phyloP scores from a whole-genome alignment of 2,113 vertebrate genomes.

The Larimichthys crocea region DNA sequence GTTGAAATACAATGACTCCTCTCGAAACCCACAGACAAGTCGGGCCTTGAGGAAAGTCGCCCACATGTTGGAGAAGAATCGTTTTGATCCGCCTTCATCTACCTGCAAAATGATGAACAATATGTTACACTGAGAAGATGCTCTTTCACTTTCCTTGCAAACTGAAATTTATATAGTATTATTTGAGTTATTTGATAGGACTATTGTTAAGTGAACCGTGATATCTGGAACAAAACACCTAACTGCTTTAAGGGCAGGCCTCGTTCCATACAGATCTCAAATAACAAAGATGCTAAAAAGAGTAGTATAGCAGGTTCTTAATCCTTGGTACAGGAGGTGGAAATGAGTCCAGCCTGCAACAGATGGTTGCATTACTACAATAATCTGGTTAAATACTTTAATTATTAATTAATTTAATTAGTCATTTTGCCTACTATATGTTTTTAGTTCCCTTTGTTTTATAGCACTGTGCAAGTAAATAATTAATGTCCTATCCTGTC shows the following conservation, averaged over 20 bases:
- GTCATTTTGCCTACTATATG: neutral
- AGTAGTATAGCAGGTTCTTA: accelerated
- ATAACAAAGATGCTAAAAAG: neutral
- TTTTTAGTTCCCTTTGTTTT: slow-evolving; percentile 2
- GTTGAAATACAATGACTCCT: slow-evolving; percentile 91
- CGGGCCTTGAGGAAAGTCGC: slow-evolving; percentile 94
- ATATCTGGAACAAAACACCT: slow-evolving; percentile 5
- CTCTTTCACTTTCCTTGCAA: slow-evolving; percentile 4
- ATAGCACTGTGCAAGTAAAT: neutral
- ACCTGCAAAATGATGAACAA: slow-evolving; percentile 75
- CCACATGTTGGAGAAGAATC: slow-evolving; percentile 91
- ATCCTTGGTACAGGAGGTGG: neutral
- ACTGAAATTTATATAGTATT: neutral
- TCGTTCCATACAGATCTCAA: neutral
- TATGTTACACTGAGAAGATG: neutral
- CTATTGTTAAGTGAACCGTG: neutral
- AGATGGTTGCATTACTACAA: neutral
- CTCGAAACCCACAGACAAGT: slow-evolving; percentile 89
- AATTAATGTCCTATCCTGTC: neutral
- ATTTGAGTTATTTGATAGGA: slow-evolving; percentile 14
- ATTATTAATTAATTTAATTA: no score
- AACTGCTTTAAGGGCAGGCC: neutral
- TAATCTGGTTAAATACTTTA: neutral
- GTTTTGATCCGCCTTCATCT: slow-evolving; percentile 90
- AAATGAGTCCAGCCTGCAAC: neutral